phyloP scores from a whole-genome alignment of 1,140 invertebrate species.

The Leguminivora glycinivorella region DNA sequence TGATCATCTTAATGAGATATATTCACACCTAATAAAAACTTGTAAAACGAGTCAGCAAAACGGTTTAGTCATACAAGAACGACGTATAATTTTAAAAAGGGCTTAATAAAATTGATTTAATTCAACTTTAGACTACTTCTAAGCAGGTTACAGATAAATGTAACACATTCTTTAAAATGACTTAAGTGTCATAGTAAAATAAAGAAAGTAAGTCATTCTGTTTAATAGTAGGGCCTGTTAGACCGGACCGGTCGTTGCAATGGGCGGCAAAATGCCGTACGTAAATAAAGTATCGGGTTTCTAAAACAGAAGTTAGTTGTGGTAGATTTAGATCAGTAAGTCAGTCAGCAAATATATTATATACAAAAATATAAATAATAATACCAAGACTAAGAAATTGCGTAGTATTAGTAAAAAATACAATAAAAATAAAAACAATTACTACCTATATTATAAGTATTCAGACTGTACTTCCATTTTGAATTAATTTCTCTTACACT shows the following conservation, averaged over 20 bases:
- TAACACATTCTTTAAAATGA: background rate
- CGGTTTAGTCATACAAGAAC: background rate
- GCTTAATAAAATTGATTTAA: background rate
- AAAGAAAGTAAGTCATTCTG: background rate
- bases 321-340: background rate
- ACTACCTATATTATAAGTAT: no score
- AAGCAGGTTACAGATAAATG: background rate
- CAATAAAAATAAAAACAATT: no score
- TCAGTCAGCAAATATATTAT: background rate
- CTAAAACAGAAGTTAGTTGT: background rate
- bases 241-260: slow-evolving; percentile 20
- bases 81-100: background rate
- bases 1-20: background rate
- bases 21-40: background rate
- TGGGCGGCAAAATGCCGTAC: slow-evolving; percentile 27
- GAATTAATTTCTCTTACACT: no score
- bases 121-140: background rate
- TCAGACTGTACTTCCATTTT: no score
- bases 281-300: slow-evolving; percentile 16
- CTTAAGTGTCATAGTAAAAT: background rate
- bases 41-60: background rate
- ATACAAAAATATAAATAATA: no score
- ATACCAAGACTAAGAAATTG: no score
- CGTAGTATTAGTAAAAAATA: no score
- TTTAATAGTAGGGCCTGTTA: background rate